Evolutionary conservation across 2,797 vertebrate species (phyloP).

Genomic region (Phyllotis vaccarum): DNA sequence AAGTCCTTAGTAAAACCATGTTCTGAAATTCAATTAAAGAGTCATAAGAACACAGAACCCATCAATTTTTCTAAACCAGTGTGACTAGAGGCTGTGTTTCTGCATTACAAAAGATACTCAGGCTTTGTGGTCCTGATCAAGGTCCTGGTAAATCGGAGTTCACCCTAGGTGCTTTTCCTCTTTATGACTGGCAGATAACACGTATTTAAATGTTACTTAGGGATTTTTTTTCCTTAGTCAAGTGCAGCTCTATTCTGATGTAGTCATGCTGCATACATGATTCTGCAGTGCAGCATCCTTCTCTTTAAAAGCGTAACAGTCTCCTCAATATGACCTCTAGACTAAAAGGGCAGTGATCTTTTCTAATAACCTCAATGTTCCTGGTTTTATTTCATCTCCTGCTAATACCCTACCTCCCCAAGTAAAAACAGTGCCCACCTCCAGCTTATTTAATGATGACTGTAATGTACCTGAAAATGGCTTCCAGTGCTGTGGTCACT

Average conservation of each 20-base stretch:
- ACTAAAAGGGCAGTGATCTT: slow-evolving; percentile 65
- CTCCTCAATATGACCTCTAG: slow-evolving; percentile 67
- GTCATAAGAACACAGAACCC: background rate
- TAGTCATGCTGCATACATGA: slow-evolving; percentile 83
- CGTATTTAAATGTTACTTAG: slow-evolving; percentile 66
- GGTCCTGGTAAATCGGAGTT: slow-evolving; percentile 80
- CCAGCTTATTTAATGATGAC: slow-evolving; percentile 82
- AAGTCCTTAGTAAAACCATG: slow-evolving; percentile 73
- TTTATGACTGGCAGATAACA: slow-evolving; percentile 76
- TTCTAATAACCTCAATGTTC: slow-evolving; percentile 62
- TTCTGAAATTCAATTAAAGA: slow-evolving; percentile 65
- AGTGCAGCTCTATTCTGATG: slow-evolving; percentile 82
- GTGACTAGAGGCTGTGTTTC: slow-evolving; percentile 79
- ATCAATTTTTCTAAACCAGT: slow-evolving; percentile 61
- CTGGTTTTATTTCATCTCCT: slow-evolving; percentile 70
- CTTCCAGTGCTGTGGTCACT: slow-evolving; percentile 85
- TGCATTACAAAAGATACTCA: slow-evolving; percentile 81
- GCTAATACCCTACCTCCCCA: slow-evolving; percentile 33
- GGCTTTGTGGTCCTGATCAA: slow-evolving; percentile 84
- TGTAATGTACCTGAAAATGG: slow-evolving; percentile 82
- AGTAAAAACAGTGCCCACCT: slow-evolving; percentile 68
- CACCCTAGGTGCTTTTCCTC: slow-evolving; percentile 79
- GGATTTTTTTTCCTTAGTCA: slow-evolving; percentile 61
- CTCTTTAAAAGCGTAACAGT: background rate
- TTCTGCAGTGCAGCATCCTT: slow-evolving; percentile 69